Base-by-base conservation (phyloP, 2,888 invertebrate genomes). In the Trachelus iudaicus region DNA sequence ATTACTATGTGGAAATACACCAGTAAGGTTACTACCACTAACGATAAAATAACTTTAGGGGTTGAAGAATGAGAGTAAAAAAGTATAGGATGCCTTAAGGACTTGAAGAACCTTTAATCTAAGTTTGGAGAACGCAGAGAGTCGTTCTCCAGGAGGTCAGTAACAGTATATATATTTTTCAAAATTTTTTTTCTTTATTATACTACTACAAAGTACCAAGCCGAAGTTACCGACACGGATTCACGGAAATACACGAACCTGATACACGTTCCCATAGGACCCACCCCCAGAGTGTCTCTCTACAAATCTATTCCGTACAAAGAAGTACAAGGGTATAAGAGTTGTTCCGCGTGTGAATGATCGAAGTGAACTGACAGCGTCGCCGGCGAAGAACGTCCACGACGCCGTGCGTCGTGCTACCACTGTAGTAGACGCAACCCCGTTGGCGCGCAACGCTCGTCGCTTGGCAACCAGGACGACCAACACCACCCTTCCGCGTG, bases 381-480 rank as follows among this genome's bases (percentile, higher is more conserved):
- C 33, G 71, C 23, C 31, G 71, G 23, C 23, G 56, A 56, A 9
- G 23, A 56, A 56, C 15, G 9, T 56, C 56, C 15, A 56, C 56
- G 56, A 56, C 56, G 23, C 6, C 23, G 56, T 56, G 56, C 56
- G 56, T 56, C 23, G 56, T 23, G 23, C 23, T 56, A 23, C 23
- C 71, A 23, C 31, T 71, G 33, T 71, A 71, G 71, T 71, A 31
- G 56, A 31, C 71, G 71, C 71, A 30, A 71, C 31, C 71, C 33
- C 71, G 71, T 71, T 71, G 31, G 71, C 71, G 71, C 71, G 71
- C 71, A 34, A 71, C 71, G 71, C 71, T 13, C 31, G 71, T 71
- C 33, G 71, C 71, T 9, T 31, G 15, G 71, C 71, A 71, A 71
- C 71, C 71, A 9, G 71, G 23, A 15, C 71, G 33, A 71, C 71